Conservation (phyloP, 2,888 invertebrate species). For the Amaurobius ferox region DNA sequence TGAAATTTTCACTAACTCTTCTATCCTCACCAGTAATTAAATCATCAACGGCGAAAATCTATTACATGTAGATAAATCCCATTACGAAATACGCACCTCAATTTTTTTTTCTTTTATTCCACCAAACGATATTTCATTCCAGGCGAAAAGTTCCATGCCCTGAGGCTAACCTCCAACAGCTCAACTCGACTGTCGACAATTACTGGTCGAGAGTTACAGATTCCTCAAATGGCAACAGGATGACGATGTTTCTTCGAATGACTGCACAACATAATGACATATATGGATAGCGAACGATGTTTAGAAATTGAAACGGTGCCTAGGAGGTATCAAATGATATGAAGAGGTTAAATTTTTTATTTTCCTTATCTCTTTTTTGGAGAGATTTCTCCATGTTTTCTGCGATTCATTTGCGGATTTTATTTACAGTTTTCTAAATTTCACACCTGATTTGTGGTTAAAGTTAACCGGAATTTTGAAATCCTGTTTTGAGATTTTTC, state of each 20-base stretch:
- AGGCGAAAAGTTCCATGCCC: conserved; percentile 44
- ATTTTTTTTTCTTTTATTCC: conserved; percentile 13
- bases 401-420: background rate
- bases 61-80: conserved; percentile 50
- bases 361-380: background rate
- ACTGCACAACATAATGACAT: conserved; percentile 60
- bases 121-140: conserved; percentile 59
- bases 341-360: conserved; percentile 29
- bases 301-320: conserved; percentile 46
- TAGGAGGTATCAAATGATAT: conserved; percentile 8
- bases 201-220: conserved; percentile 48
- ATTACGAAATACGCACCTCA: conserved; percentile 17
- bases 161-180: conserved; percentile 45
- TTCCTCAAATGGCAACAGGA: conserved; percentile 54
- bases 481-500: no score
- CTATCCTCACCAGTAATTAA: conserved; percentile 51
- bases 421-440: no score
- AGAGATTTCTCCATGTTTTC: background rate
- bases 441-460: no score
- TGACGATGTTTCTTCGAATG: conserved; percentile 48
- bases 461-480: no score
- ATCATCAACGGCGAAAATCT: conserved; percentile 60
- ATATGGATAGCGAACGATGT: conserved; percentile 43
- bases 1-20: conserved; percentile 17
- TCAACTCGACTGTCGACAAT: conserved; percentile 60